Conservation (phyloP, 35 echinoderm and acorn worm species). For the Apostichopus parvimensis region DNA sequence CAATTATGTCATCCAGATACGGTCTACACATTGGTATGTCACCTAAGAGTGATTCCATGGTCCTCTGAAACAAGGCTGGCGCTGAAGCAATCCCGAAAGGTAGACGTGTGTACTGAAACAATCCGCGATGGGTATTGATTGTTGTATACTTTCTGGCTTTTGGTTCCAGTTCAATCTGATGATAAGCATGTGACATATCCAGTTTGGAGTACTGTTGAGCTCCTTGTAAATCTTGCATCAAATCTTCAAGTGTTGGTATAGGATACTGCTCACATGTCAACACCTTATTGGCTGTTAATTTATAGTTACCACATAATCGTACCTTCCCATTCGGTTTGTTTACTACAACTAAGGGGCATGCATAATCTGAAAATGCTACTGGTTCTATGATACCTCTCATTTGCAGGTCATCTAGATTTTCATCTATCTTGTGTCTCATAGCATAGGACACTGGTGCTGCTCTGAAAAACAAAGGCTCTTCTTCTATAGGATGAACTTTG, state of each 20-base stretch:
- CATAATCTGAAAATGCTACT: conserved; percentile 57
- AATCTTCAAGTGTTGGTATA: conserved; percentile 54
- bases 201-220: conserved; percentile 58
- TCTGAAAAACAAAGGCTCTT: conserved; percentile 55
- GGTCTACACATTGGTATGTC: conserved; percentile 51
- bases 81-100: conserved; percentile 75
- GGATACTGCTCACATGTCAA: conserved; percentile 54
- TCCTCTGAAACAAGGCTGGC: conserved; percentile 64
- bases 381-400: conserved; percentile 55
- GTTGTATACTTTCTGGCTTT: conserved; percentile 56
- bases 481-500: conserved; percentile 41
- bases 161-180: conserved; percentile 67
- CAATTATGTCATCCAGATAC: conserved; percentile 74
- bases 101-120: conserved; percentile 67
- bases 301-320: conserved; percentile 63
- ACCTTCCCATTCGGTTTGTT: conserved; percentile 48
- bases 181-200: conserved; percentile 69
- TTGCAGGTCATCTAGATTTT: conserved; percentile 34
- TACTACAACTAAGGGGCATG: conserved; percentile 61
- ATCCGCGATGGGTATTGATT: conserved; percentile 70
- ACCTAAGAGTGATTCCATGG: conserved; percentile 59
- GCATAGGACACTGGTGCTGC: conserved; percentile 65
- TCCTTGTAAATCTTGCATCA: conserved; percentile 53
- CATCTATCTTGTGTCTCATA: conserved; percentile 41
- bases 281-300: conserved; percentile 58